A percentile compares a stretch with the other conserved stretches of the same genome.
These are phyloP conservation scores for Caenorhabditis remanei DNA, from an alignment of 1,140 invertebrate genomes.

Conservation along the genomic window DNA sequence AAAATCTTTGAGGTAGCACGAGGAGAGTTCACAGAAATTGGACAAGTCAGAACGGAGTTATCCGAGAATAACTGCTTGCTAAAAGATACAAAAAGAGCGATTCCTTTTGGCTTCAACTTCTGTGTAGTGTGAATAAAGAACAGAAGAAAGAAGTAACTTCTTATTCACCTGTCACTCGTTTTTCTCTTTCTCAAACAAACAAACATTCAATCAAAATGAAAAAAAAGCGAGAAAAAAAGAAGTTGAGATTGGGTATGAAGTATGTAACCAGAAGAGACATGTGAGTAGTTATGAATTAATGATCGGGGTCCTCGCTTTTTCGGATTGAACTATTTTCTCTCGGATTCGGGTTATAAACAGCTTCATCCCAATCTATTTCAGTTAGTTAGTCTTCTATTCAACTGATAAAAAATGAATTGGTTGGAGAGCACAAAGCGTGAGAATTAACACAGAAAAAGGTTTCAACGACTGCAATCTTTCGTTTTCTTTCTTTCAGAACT, in stretches of 20 bases:
- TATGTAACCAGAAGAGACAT: constrained; percentile 32
- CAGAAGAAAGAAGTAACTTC: background rate
- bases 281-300: constrained; percentile 49
- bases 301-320: background rate
- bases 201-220: constrained; percentile 36
- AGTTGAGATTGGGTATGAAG: background rate
- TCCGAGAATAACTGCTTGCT: background rate
- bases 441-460: constrained; percentile 33
- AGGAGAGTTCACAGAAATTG: background rate
- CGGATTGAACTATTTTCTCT: constrained; percentile 42
- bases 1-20: too few species aligned
- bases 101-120: background rate
- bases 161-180: background rate
- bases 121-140: background rate
- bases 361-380: background rate
- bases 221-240: background rate
- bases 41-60: background rate
- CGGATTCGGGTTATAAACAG: background rate
- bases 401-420: constrained; percentile 32
- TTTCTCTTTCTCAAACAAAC: constrained; percentile 9
- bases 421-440: constrained; percentile 9
- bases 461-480: constrained; percentile 16
- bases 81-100: background rate
- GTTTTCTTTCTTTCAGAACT: constrained; percentile 20
- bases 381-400: constrained; percentile 44